These are phyloP conservation scores for Chascanopsetta lugubris DNA, from an alignment of 2,113 vertebrate species.

Conservation along the genomic window DNA sequence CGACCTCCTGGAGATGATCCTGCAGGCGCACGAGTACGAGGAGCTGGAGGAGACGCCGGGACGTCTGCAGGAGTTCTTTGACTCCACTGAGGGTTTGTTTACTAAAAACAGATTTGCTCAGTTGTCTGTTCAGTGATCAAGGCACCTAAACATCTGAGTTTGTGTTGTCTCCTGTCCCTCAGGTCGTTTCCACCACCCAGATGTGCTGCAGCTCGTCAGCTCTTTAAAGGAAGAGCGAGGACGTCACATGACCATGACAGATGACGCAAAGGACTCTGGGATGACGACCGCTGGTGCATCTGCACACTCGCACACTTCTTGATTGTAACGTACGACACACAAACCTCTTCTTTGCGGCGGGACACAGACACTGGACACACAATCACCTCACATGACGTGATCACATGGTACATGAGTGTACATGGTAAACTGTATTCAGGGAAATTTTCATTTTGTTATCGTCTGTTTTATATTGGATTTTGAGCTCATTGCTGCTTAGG, in stretches of 20 bases:
- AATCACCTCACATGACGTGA: not conserved
- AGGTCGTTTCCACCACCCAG: conserved; percentile 95
- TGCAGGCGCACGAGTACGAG: conserved; percentile 96
- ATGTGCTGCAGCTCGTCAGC: conserved; percentile 87
- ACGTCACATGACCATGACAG: conserved; percentile 55
- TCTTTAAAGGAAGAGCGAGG: conserved; percentile 87
- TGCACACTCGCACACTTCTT: conserved; percentile 26
- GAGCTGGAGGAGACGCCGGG: conserved; percentile 89
- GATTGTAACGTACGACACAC: conserved; percentile 17
- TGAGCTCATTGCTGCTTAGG: not conserved
- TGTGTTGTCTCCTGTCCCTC: not conserved
- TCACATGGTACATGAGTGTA: not conserved
- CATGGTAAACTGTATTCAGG: not conserved
- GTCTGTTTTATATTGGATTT: too few species aligned
- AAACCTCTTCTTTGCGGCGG: not conserved
- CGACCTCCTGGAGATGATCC: conserved; percentile 96
- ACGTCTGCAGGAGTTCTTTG: conserved; percentile 92
- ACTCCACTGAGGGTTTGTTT: conserved; percentile 87
- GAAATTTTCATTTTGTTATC: too few species aligned
- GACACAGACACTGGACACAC: not conserved
- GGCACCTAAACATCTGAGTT: not conserved
- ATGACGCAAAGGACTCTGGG: conserved; percentile 13
- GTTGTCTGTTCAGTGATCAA: too few species aligned
- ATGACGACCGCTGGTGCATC: not conserved
- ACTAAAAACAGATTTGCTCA: too few species aligned